These are phyloP conservation scores for Chloroceryle inda DNA, from an alignment of 2,797 vertebrate species.

Conservation along the genomic window DNA sequence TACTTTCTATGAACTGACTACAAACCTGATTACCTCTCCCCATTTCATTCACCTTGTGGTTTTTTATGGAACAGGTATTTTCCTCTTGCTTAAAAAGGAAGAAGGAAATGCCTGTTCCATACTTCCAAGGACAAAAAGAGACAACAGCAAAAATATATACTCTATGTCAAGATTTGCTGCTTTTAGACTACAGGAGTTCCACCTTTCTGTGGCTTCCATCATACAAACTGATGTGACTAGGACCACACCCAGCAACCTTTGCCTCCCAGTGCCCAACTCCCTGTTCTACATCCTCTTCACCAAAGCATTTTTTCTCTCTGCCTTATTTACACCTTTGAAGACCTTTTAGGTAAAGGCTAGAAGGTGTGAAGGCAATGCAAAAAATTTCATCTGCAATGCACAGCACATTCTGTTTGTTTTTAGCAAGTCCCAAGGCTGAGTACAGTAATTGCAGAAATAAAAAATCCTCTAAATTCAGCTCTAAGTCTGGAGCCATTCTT, in stretches of 20 bases:
- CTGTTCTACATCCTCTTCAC: not conserved
- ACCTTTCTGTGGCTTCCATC: not conserved
- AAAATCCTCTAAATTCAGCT: constrained; percentile 38
- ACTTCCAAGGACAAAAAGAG: not conserved
- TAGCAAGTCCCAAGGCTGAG: not conserved
- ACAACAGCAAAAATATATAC: not conserved
- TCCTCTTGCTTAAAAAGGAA: not conserved
- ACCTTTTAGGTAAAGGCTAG: not conserved
- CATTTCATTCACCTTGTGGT: not conserved
- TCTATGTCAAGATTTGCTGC: not conserved
- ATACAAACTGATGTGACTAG: not conserved
- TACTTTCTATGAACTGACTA: not conserved
- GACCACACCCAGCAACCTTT: not conserved
- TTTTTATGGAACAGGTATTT: not conserved
- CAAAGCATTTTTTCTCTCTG: not conserved
- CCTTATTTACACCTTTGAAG: constrained; percentile 11
- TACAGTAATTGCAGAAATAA: constrained; percentile 41
- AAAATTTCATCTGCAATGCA: not conserved
- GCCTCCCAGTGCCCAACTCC: not conserved
- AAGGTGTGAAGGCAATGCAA: not conserved
- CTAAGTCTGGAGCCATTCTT: not conserved
- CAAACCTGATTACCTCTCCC: constrained; percentile 8
- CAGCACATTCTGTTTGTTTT: not conserved
- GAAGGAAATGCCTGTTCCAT: not conserved
- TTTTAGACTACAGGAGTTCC: not conserved